These are phyloP conservation scores for Pangasius macronema DNA, from an alignment of 2,797 vertebrate species.

Conservation along the genomic window DNA sequence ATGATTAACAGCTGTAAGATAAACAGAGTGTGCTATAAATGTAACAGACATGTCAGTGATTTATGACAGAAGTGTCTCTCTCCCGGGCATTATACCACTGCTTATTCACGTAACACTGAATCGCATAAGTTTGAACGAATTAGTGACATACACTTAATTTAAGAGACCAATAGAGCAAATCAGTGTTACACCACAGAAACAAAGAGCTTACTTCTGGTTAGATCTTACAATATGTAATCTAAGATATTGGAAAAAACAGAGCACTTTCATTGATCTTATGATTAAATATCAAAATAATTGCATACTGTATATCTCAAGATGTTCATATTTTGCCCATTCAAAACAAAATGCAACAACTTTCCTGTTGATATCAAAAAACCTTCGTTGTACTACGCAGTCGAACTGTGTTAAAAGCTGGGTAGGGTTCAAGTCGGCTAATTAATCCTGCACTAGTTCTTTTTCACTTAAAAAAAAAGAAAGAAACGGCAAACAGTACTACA, in stretches of 20 bases:
- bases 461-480: too few species aligned
- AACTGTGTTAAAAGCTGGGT: background rate
- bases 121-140: background rate
- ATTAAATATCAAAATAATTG: background rate
- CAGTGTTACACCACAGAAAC: background rate
- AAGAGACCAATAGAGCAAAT: background rate
- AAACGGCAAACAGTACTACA: background rate
- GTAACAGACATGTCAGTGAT: background rate
- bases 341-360: background rate
- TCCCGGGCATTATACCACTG: background rate
- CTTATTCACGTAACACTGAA: background rate
- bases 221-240: background rate
- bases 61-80: too few species aligned
- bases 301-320: background rate
- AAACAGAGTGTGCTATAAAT: background rate
- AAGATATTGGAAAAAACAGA: background rate
- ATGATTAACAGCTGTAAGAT: background rate
- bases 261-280: background rate
- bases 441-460: background rate
- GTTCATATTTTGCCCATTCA: background rate
- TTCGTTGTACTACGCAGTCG: too few species aligned
- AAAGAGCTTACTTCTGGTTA: background rate
- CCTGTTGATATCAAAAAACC: background rate
- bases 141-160: background rate
- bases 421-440: background rate